These are phyloP conservation scores for Cynaeus angustus DNA, from an alignment of 2,888 invertebrate species.

Conservation along the genomic window DNA sequence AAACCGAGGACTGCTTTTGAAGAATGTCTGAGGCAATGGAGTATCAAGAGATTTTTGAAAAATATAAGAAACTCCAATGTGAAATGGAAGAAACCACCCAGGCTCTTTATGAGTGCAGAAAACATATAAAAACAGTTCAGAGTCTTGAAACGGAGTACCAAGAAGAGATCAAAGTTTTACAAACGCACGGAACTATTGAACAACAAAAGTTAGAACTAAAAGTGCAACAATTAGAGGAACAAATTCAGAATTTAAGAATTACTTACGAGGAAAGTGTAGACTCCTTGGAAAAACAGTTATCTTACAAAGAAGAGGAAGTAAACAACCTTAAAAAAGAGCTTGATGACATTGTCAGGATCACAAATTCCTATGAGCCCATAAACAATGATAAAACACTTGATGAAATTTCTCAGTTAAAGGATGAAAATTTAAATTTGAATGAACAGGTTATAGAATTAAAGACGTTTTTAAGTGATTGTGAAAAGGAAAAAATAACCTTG, in stretches of 20 bases:
- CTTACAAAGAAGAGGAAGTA: slow-evolving; percentile 52
- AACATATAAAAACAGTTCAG: slow-evolving; percentile 56
- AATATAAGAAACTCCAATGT: slow-evolving; percentile 48
- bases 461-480: background rate
- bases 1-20: too few species aligned
- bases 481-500: slow-evolving; percentile 1
- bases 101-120: slow-evolving; percentile 58
- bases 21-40: background rate
- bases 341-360: slow-evolving; percentile 6
- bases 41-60: slow-evolving; percentile 5
- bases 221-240: slow-evolving; percentile 55
- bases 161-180: slow-evolving; percentile 58
- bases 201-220: slow-evolving; percentile 51
- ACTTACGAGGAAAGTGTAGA: slow-evolving; percentile 50
- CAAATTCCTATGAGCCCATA: background rate
- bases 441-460: slow-evolving; percentile 13
- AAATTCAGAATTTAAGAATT: slow-evolving; percentile 46
- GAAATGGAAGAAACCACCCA: slow-evolving; percentile 61
- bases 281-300: slow-evolving; percentile 51
- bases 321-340: slow-evolving; percentile 40
- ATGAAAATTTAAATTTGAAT: slow-evolving; percentile 3
- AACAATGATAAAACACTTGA: slow-evolving; percentile 7
- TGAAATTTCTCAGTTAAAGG: slow-evolving; percentile 8
- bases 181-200: slow-evolving; percentile 48
- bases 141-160: slow-evolving; percentile 59